Conservation (phyloP, 2,888 invertebrate species). For the Ptychoptera contaminata region DNA sequence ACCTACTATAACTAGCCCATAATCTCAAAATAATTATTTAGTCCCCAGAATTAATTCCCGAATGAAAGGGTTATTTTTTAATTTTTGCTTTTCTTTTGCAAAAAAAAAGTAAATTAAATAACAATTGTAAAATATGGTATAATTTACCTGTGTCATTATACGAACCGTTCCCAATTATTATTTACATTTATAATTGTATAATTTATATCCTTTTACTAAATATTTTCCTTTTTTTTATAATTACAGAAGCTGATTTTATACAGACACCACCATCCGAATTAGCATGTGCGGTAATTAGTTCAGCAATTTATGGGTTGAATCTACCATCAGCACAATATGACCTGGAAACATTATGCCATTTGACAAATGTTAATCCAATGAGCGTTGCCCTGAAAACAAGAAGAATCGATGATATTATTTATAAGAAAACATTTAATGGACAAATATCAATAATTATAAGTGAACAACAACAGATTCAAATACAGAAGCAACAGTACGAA, state of each 20-base stretch:
- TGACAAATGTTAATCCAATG: slow-evolving; percentile 21
- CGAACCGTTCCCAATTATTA: no score
- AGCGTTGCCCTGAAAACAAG: slow-evolving; percentile 23
- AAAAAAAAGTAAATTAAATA: no score
- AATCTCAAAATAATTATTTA: no score
- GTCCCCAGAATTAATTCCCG: no score
- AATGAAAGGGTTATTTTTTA: no score
- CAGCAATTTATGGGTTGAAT: slow-evolving; percentile 35
- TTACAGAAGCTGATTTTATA: slow-evolving; percentile 41
- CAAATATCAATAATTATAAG: slow-evolving; percentile 4
- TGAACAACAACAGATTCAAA: slow-evolving; percentile 1
- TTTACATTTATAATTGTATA: slow-evolving; percentile 7
- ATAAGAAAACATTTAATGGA: slow-evolving; percentile 11
- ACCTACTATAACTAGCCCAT: no score
- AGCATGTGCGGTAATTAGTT: slow-evolving; percentile 38
- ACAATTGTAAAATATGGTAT: no score
- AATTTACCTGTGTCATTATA: no score
- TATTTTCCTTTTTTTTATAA: slow-evolving; percentile 14
- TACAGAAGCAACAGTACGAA: neutral
- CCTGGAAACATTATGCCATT: slow-evolving; percentile 25
- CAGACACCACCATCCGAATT: slow-evolving; percentile 40
- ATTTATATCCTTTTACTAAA: neutral
- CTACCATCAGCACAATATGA: slow-evolving; percentile 24
- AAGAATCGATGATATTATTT: slow-evolving; percentile 26
- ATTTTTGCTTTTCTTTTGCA: no score